Evolutionary conservation across 1,140 invertebrate species (phyloP), one percentile per base, ranked within the genome.

Genomic region (Oreohelix idahoensis): DNA sequence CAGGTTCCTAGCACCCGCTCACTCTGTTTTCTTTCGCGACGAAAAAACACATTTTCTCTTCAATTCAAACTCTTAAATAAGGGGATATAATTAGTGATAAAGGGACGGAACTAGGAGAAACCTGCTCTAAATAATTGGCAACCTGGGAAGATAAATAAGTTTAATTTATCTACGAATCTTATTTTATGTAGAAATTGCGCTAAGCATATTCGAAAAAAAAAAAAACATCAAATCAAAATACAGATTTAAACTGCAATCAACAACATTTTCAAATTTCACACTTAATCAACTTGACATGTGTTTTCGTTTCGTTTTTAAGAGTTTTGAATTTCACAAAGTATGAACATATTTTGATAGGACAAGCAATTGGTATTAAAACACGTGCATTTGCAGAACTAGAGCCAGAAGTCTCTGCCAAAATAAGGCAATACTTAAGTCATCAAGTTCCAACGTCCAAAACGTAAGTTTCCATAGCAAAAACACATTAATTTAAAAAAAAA

Each of bases 71-170:
- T 23, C 53, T 58, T 23, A n/a, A 58, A 58, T 58, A 58, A 58
- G 29, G 29, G 63, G 63, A 11, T 35, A 66, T 32, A 66, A 66
- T 29, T 66, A 32, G n/a, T 0, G 63, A 17, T 8, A 66, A 35
- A 32, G 63, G n/a, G 29, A 32, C n/a, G 63, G 29, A 66, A 66
- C n/a, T 66, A n/a, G 29, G n/a, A 32, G 63, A 23, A 66, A 66
- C n/a, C n/a, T 4, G 29, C n/a, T 29, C 17, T 29, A 17, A 29
- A 66, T 32, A 66, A 66, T 66, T 66, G 63, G 63, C 63, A 32
- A 66, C 63, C n/a, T 58, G 63, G 8, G 63, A 66, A 66, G 29
- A 66, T 66, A 8, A 66, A 35, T 66, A 66, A 66, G 63, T 32
- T 32, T 17, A 35, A 35, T 66, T 66, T 66, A 66, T 66, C 29